Percentiles rank a stretch among this genome's conserved stretches.
These are phyloP conservation scores for Probosciger aterrimus DNA, from an alignment of 2,113 vertebrate genomes.

Conservation along the genomic window DNA sequence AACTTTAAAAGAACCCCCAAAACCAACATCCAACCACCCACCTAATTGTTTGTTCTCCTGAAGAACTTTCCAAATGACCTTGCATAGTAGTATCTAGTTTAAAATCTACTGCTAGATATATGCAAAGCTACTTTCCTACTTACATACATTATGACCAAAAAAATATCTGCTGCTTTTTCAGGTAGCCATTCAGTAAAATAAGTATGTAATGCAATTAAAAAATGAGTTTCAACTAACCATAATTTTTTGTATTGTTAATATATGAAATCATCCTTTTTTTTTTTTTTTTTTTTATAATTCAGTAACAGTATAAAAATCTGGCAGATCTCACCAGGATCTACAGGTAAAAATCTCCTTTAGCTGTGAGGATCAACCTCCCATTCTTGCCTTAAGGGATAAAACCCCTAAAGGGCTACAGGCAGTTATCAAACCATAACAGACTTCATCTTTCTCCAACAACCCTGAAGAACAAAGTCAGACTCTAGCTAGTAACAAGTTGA, in stretches of 20 bases:
- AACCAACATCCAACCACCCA: background rate
- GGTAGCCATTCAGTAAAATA: background rate
- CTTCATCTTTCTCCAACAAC: background rate
- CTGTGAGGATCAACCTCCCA: background rate
- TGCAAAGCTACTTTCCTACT: background rate
- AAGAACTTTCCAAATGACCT: background rate
- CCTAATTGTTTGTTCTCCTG: background rate
- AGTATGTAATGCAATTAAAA: background rate
- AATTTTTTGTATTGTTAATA: background rate
- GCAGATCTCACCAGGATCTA: background rate
- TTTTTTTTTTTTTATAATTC: background rate
- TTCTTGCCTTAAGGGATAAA: background rate
- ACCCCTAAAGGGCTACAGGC: background rate
- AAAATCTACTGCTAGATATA: background rate
- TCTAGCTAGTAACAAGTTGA: background rate
- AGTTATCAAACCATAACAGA: background rate
- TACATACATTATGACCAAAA: rapidly evolving
- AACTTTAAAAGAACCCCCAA: rapidly evolving
- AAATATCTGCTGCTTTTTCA: background rate
- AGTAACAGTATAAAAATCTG: rapidly evolving
- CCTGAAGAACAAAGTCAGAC: background rate
- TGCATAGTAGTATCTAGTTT: background rate
- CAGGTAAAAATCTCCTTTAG: background rate
- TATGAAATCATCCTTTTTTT: rapidly evolving
- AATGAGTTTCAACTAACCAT: background rate